These are phyloP conservation scores for Trinorchestia longiramus DNA, from an alignment of 1,140 invertebrate genomes.

Conservation along the genomic window DNA sequence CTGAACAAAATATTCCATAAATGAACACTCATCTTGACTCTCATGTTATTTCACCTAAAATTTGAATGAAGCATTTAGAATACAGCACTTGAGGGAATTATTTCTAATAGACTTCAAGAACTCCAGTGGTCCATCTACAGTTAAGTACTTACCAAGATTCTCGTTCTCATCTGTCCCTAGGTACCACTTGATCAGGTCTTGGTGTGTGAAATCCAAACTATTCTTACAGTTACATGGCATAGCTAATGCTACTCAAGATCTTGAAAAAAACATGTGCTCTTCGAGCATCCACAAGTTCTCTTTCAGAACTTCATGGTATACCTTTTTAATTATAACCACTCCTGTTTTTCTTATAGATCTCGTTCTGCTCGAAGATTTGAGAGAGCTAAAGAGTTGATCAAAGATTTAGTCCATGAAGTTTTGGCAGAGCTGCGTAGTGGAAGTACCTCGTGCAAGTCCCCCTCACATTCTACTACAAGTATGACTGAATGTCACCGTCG, in stretches of 20 bases:
- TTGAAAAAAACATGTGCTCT: background rate
- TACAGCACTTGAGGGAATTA: background rate
- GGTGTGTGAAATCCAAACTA: background rate
- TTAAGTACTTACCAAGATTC: background rate
- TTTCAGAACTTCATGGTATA: background rate
- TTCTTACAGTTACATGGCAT: background rate
- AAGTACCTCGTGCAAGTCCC: background rate
- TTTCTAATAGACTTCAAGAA: background rate
- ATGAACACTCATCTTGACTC: too few relatives aligned
- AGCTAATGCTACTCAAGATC: too few relatives aligned
- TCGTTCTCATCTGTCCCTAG: background rate
- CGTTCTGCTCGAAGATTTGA: background rate
- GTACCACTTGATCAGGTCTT: background rate
- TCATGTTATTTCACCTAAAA: background rate
- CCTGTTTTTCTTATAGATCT: background rate
- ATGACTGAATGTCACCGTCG: background rate
- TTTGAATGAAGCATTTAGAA: background rate
- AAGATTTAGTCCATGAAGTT: background rate
- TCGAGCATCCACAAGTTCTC: background rate
- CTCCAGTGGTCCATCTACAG: background rate
- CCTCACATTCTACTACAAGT: background rate
- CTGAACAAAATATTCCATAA: too few relatives aligned
- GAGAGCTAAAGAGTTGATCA: background rate
- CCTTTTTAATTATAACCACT: background rate
- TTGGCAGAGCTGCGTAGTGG: background rate